Evolutionary conservation across 2,113 vertebrate genomes (phyloP).

Genomic region (Istiophorus platypterus): DNA sequence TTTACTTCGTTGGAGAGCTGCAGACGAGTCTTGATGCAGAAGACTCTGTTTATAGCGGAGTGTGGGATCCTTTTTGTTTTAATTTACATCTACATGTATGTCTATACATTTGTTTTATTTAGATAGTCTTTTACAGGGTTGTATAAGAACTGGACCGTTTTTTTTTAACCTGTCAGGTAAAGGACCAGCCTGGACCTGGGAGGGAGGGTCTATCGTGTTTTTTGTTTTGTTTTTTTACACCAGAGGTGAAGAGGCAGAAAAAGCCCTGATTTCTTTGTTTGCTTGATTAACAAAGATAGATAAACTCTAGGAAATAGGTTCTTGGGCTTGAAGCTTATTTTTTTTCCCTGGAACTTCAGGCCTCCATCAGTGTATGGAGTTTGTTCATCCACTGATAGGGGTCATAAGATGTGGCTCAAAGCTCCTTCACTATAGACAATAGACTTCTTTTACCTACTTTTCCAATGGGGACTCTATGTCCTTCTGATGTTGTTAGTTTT

Average conservation of each 20-base stretch:
- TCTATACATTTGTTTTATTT: background rate
- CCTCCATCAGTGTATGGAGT: too few species aligned
- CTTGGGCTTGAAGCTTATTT: background rate
- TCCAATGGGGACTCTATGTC: background rate
- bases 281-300: background rate
- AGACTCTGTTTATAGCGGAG: background rate
- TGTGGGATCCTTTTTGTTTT: background rate
- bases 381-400: background rate
- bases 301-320: background rate
- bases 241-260: background rate
- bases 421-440: background rate
- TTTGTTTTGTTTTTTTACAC: too few species aligned
- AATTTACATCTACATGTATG: too few species aligned
- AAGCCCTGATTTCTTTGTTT: background rate
- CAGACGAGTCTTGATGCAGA: background rate
- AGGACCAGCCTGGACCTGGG: too few species aligned
- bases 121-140: background rate
- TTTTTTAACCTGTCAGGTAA: background rate
- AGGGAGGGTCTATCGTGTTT: too few species aligned
- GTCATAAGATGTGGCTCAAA: background rate
- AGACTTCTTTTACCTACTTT: background rate
- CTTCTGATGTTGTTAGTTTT: background rate
- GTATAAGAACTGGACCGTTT: background rate
- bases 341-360: background rate
- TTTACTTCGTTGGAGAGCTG: background rate